Evolutionary conservation across 23 tunicate species (phyloP), one percentile per base, ranked within the genome.

Genomic region (Oikopleura dioica): DNA sequence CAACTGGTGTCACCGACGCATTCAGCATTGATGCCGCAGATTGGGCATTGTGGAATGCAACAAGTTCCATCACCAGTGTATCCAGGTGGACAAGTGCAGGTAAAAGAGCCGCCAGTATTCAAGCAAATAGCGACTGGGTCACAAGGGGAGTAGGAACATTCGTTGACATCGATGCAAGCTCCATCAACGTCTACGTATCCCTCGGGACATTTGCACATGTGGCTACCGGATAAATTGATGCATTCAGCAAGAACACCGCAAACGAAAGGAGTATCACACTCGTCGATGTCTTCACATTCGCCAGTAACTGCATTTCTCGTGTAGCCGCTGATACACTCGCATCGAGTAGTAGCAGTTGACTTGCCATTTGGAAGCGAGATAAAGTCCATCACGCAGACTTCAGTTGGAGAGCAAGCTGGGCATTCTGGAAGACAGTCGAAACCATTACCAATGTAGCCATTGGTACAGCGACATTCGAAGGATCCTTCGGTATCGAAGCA

Each of bases 281-380:
- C 83, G 76, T 83, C 83, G 24, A 83, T 80, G 55, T 83, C 78
- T 79, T n/a, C 77, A 35, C 87, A 83, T n/a, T 76, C 29, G 32
- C 77, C 77, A 50, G 1, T 37, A 1, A 23, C 78, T 24, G 55
- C 16, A 44, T 44, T 44, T 44, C 63, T 35, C 0, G 0, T 37
- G 38, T 35, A 83, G 33, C 88, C 88, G 12, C 44, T 0, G 0
- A 33, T 37, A 72, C 88, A 84, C 16, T 0, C 0, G 44, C 88
- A 84, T 12, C 69, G 9, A 44, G n/a, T n/a, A n/a, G n/a, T n/a
- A n/a, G n/a, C n/a, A n/a, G n/a, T n/a, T n/a, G n/a, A n/a, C n/a
- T n/a, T n/a, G n/a, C n/a, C n/a, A n/a, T n/a, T n/a, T n/a, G n/a
- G n/a, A n/a, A n/a, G n/a, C n/a, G n/a, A n/a, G n/a, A n/a, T n/a